A percentile compares a stretch with the other conserved stretches of the same genome.
phyloP scores from a whole-genome alignment of 2,888 invertebrate genomes.

The Volucella zonaria region DNA sequence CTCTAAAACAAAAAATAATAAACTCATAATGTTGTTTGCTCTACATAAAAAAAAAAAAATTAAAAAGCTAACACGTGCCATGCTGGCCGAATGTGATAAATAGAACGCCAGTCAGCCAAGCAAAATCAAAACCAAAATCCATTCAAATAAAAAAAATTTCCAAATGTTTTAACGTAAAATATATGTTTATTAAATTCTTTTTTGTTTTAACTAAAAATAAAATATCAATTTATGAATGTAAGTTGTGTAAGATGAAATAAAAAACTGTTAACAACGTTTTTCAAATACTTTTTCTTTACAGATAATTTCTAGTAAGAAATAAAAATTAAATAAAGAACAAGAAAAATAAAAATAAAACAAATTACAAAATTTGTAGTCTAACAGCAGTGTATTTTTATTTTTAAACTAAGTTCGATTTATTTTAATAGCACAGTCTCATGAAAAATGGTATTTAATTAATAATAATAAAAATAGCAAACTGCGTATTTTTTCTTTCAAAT shows the following conservation, averaged over 20 bases:
- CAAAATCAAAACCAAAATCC: constrained; percentile 44
- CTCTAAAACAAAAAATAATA: too few species aligned
- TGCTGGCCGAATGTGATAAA: constrained; percentile 18
- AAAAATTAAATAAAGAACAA: constrained; percentile 74
- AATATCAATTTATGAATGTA: constrained; percentile 67
- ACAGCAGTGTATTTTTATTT: constrained; percentile 40
- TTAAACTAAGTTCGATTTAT: constrained; percentile 49
- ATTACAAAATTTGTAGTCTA: constrained; percentile 29
- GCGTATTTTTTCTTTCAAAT: constrained; percentile 43
- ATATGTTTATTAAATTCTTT: constrained; percentile 72
- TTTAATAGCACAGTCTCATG: constrained; percentile 73
- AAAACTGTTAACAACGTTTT: constrained; percentile 75
- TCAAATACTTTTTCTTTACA: constrained; percentile 74
- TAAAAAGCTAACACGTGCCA: constrained; percentile 44
- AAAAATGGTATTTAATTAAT: constrained; percentile 64
- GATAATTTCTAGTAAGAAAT: constrained; percentile 75
- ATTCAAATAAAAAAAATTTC: constrained; percentile 53
- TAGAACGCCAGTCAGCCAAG: constrained; percentile 35
- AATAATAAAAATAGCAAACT: constrained; percentile 59
- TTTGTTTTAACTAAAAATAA: constrained; percentile 56
- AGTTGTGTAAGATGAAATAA: constrained; percentile 68
- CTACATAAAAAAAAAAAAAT: not conserved
- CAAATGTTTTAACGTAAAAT: constrained; percentile 59
- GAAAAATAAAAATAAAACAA: constrained; percentile 59
- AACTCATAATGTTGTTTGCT: too few species aligned